Conservation (phyloP, 1,140 invertebrate genomes). For the Brachionus manjavacas region DNA sequence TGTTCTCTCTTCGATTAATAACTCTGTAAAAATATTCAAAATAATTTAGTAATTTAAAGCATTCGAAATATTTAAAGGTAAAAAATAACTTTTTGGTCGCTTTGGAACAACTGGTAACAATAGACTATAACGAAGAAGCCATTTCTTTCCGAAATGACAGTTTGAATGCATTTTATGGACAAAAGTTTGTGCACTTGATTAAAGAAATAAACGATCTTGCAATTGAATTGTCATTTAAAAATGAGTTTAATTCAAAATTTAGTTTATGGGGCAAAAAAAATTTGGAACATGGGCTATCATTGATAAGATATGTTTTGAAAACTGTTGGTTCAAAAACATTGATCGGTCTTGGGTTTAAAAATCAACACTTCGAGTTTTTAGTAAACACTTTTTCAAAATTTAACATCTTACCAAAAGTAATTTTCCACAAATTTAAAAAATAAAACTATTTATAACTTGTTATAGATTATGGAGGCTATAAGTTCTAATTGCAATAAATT, state of each 20-base stretch:
- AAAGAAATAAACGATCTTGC: not conserved
- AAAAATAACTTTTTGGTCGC: not conserved
- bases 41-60: not conserved
- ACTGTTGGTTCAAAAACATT: not conserved
- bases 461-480: not conserved
- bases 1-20: not conserved
- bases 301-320: constrained; percentile 15
- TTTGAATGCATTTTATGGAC: not conserved
- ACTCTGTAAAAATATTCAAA: not conserved
- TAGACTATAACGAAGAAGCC: not conserved
- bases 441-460: not conserved
- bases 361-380: not conserved
- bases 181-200: not conserved
- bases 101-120: not conserved
- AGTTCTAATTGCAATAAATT: not conserved
- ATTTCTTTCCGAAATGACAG: not conserved
- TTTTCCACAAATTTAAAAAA: not conserved
- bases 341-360: not conserved
- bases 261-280: not conserved
- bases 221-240: not conserved
- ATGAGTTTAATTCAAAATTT: not conserved
- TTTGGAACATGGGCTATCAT: not conserved
- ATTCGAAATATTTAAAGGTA: not conserved
- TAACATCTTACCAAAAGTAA: not conserved
- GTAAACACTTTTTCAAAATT: not conserved